Evolutionary conservation across 2,113 vertebrate genomes (phyloP).

Genomic region (Corydoras sp.): DNA sequence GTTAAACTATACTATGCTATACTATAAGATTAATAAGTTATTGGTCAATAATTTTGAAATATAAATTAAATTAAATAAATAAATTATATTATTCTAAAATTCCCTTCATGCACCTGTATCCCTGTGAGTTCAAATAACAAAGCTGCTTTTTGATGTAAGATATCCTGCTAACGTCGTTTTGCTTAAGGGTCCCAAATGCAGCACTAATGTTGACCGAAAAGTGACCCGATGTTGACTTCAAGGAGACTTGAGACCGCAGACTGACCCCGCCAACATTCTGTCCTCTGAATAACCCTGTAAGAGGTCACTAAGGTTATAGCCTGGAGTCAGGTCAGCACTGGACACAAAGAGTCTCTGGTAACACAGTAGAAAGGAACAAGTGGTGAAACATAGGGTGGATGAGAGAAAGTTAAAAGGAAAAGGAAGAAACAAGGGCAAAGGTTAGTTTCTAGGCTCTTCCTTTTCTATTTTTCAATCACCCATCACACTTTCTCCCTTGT

Average conservation of each 20-base stretch:
- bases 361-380: conserved; percentile 40
- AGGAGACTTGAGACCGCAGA: conserved; percentile 63
- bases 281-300: conserved; percentile 31
- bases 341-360: conserved; percentile 42
- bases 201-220: conserved; percentile 43
- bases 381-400: conserved; percentile 44
- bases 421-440: conserved; percentile 38
- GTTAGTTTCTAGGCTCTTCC: conserved; percentile 40
- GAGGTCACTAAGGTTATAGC: conserved; percentile 31
- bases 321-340: conserved; percentile 32
- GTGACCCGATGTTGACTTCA: conserved; percentile 68
- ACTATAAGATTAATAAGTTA: no score
- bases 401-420: conserved; percentile 38
- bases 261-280: conserved; percentile 40
- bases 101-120: conserved; percentile 6
- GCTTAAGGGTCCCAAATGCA: conserved; percentile 32
- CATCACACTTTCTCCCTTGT: conserved; percentile 27
- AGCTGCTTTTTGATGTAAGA: conserved; percentile 24
- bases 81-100: no score
- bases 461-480: conserved; percentile 36
- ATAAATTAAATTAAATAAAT: no score
- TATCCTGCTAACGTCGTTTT: background rate
- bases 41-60: no score
- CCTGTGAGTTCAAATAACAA: conserved; percentile 9
- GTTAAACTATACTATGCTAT: background rate